Conservation (phyloP, 2,888 invertebrate genomes). For the Pilophorus perplexus region DNA sequence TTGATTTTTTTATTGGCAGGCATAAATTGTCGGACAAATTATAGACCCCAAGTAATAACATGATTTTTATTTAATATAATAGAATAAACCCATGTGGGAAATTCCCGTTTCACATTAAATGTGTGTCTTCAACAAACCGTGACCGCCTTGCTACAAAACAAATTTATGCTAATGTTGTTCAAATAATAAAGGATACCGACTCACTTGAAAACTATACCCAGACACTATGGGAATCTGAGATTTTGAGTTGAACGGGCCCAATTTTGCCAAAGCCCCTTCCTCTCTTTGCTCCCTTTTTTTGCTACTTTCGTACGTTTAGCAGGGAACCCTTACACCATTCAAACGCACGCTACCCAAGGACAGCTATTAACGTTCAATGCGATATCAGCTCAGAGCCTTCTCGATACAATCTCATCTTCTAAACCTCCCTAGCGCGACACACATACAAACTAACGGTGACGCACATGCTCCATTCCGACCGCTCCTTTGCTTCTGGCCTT, state of each 20-base stretch:
- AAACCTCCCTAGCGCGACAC: constrained; percentile 1
- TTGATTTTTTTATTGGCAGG: too few relatives aligned
- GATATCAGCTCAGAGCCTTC: constrained; percentile 26
- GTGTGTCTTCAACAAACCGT: too few relatives aligned
- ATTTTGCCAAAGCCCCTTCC: neutral
- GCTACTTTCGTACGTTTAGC: neutral
- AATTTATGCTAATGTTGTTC: too few relatives aligned
- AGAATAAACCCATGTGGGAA: too few relatives aligned
- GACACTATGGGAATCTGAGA: neutral
- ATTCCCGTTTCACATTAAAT: too few relatives aligned
- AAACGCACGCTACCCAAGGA: neutral
- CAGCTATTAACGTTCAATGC: constrained; percentile 28
- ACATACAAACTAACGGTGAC: constrained; percentile 19
- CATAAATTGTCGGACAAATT: too few relatives aligned
- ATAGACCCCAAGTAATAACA: too few relatives aligned
- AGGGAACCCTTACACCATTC: neutral
- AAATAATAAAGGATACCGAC: too few relatives aligned
- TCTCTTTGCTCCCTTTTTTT: neutral
- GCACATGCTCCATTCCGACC: constrained; percentile 1
- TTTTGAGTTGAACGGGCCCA: neutral
- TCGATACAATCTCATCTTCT: constrained; percentile 31
- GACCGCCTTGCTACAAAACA: too few relatives aligned
- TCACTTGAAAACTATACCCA: neutral
- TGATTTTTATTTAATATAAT: too few relatives aligned
- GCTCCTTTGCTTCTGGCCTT: too few relatives aligned